Conservation (phyloP, 2,113 vertebrate genomes). For the Aphyosemion australe region DNA sequence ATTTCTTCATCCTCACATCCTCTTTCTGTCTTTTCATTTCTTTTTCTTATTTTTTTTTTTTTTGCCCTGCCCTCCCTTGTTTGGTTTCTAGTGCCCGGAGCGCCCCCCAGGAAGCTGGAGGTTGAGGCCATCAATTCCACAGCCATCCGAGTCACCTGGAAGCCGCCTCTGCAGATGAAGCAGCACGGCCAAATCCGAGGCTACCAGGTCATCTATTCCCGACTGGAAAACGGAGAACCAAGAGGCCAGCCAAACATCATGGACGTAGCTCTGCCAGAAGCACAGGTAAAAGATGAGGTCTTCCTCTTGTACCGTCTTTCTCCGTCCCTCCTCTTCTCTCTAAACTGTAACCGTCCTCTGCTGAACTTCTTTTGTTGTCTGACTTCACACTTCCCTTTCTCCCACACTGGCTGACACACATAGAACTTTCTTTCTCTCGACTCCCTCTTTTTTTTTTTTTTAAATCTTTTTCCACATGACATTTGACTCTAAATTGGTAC, state of each 20-base stretch:
- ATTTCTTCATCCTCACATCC: background rate
- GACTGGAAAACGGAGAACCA: conserved; percentile 92
- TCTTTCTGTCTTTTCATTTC: conserved; percentile 12
- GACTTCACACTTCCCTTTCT: conserved; percentile 55
- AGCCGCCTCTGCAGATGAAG: conserved; percentile 90
- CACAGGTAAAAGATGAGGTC: conserved; percentile 84
- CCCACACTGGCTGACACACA: conserved; percentile 24
- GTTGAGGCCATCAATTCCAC: conserved; percentile 95
- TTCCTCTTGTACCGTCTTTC: conserved; percentile 9
- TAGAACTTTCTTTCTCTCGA: conserved; percentile 35
- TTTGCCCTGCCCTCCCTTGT: background rate
- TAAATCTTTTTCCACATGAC: conserved; percentile 46
- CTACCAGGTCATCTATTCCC: conserved; percentile 96
- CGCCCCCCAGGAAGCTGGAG: conserved; percentile 93
- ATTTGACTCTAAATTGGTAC: conserved; percentile 64
- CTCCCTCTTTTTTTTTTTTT: background rate
- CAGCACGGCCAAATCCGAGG: conserved; percentile 97
- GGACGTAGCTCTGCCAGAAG: conserved; percentile 93
- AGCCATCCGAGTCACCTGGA: conserved; percentile 93
- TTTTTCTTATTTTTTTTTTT: conserved; percentile 9
- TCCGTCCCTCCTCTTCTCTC: conserved; percentile 25
- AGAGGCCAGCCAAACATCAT: conserved; percentile 91
- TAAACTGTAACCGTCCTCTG: conserved; percentile 19
- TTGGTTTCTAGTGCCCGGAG: conserved; percentile 88
- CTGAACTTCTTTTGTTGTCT: conserved; percentile 36